A percentile compares a stretch with the other conserved stretches of the same genome.
Evolutionary conservation across 64 coral and sea anemone species (phyloP).

Genomic region (Pocillopora damicornis): DNA sequence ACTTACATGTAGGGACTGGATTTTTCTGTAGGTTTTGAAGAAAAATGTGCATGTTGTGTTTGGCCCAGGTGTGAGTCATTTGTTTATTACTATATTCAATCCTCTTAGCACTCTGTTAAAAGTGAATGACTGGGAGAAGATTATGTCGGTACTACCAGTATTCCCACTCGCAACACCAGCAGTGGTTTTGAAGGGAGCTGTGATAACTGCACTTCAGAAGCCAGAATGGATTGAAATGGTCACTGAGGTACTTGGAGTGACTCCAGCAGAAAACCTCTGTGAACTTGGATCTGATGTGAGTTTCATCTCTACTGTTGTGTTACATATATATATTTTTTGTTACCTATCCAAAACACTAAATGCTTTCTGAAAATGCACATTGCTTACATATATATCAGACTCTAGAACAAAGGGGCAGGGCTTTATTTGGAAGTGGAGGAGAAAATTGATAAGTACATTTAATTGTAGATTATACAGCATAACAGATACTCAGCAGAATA

Average conservation of each 20-base stretch:
- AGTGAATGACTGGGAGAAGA: constrained; percentile 14
- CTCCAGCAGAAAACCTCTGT: neutral
- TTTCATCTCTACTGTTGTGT: neutral
- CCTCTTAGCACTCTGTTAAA: neutral
- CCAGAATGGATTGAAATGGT: constrained; percentile 11
- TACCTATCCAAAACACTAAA: too few relatives aligned
- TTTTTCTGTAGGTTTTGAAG: too few relatives aligned
- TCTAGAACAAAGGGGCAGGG: too few relatives aligned
- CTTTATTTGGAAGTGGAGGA: too few relatives aligned
- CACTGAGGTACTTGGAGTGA: neutral
- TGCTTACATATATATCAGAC: too few relatives aligned
- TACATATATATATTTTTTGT: neutral
- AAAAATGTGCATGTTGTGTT: too few relatives aligned
- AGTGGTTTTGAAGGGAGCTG: neutral
- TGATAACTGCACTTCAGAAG: neutral
- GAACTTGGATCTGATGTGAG: constrained; percentile 7
- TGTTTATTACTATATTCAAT: neutral
- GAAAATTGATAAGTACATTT: too few relatives aligned
- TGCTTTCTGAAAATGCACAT: too few relatives aligned
- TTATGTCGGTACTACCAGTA: neutral
- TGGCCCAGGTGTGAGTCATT: too few relatives aligned
- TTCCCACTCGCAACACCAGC: neutral
- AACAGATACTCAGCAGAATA: too few relatives aligned
- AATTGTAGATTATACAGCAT: too few relatives aligned
- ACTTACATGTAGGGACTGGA: too few relatives aligned